Conservation (phyloP, 2,797 vertebrate genomes). For the Sebastes reedi region DNA sequence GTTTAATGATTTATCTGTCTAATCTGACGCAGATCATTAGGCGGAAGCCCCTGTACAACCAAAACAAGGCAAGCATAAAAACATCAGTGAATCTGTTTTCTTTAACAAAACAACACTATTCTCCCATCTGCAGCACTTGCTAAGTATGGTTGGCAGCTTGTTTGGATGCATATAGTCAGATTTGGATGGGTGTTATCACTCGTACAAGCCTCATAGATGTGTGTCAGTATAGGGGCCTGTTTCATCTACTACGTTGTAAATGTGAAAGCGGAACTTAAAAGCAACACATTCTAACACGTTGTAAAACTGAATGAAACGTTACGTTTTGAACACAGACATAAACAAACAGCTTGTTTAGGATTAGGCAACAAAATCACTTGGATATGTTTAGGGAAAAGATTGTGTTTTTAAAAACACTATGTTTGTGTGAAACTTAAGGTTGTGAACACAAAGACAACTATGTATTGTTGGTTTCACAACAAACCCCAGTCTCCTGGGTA, state of each 20-base stretch:
- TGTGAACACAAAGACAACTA: no score
- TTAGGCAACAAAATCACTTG: not conserved
- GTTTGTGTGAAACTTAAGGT: no score
- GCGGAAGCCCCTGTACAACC: conserved; percentile 46
- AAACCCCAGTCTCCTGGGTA: no score
- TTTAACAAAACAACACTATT: conserved; percentile 34
- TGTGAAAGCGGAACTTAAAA: not conserved
- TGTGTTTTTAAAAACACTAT: not conserved
- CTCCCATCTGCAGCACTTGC: conserved; percentile 19
- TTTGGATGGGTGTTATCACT: not conserved
- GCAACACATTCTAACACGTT: not conserved
- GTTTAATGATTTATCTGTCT: conserved; percentile 77
- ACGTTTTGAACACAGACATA: not conserved
- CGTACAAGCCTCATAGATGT: not conserved
- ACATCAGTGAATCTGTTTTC: conserved; percentile 43
- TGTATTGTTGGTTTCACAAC: no score
- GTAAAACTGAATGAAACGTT: not conserved
- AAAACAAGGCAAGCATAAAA: conserved; percentile 59
- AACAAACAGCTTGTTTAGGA: not conserved
- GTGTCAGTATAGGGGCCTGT: not conserved
- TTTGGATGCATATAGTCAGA: not conserved
- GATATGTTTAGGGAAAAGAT: not conserved
- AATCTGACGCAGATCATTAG: conserved; percentile 74
- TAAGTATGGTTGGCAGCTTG: conserved; percentile 33
- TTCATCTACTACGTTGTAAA: not conserved